Evolutionary conservation across 1,140 invertebrate species (phyloP).

Genomic region (Panagrolaimus sp.): DNA sequence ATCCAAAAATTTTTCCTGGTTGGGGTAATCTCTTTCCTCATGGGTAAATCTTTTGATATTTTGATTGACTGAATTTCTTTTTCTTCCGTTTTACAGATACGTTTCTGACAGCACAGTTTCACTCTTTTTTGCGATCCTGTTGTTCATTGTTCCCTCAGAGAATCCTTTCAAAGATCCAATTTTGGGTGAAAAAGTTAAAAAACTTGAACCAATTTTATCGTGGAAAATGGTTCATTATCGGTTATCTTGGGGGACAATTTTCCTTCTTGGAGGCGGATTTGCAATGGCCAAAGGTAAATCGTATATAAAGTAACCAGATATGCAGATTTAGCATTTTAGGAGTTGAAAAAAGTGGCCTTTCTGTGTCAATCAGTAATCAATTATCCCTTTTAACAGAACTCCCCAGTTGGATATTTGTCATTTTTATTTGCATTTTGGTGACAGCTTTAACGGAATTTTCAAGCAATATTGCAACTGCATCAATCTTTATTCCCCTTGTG

Average conservation of each 20-base stretch:
- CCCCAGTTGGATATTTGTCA: conserved; percentile 29
- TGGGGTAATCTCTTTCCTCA: conserved; percentile 64
- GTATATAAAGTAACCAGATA: background rate
- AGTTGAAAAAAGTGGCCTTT: conserved; percentile 43
- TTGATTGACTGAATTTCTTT: conserved; percentile 48
- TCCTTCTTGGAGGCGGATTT: conserved; percentile 52
- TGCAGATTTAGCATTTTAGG: background rate
- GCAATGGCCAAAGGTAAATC: conserved; percentile 45
- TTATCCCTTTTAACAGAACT: conserved; percentile 23
- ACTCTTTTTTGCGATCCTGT: conserved; percentile 38
- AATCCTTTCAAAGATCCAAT: conserved; percentile 36
- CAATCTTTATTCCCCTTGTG: conserved; percentile 49
- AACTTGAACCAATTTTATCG: conserved; percentile 60
- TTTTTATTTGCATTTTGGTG: conserved; percentile 30
- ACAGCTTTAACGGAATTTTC: conserved; percentile 47
- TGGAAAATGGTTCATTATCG: conserved; percentile 48
- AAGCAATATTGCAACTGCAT: conserved; percentile 45
- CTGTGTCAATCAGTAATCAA: conserved; percentile 21
- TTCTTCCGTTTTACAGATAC: conserved; percentile 60
- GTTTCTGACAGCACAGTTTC: conserved; percentile 49
- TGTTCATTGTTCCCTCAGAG: conserved; percentile 64
- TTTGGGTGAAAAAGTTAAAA: conserved; percentile 14
- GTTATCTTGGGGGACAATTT: conserved; percentile 49
- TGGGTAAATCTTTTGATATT: conserved; percentile 28
- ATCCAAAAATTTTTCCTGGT: conserved; percentile 74